These are phyloP conservation scores for Catagonus wagneri DNA, from an alignment of 2,113 vertebrate genomes.

Conservation along the genomic window DNA sequence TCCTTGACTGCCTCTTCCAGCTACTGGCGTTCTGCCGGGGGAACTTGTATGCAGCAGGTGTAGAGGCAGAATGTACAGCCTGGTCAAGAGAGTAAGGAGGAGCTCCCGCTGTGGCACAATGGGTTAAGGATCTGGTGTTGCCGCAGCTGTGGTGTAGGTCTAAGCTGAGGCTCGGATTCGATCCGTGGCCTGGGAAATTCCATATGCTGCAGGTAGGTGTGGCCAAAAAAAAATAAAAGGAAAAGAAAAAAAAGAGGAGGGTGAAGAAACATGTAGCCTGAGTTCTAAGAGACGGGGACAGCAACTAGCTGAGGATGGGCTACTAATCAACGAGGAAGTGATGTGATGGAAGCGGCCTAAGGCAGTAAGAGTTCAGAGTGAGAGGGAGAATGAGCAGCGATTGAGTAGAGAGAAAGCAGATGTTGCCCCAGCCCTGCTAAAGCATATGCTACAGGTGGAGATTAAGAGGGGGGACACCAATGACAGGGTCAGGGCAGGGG, in stretches of 20 bases:
- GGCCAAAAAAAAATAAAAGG: too few species aligned
- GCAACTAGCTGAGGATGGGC: background rate
- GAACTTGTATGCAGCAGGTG: background rate
- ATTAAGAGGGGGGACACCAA: background rate
- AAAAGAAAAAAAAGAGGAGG: background rate
- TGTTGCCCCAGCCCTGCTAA: background rate
- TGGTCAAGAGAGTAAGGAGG: background rate
- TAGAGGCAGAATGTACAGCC: background rate
- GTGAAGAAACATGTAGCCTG: background rate
- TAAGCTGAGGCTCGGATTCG: too few species aligned
- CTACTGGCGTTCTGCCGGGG: accelerated
- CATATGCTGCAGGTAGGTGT: too few species aligned
- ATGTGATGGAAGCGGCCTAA: background rate
- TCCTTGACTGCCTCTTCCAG: background rate
- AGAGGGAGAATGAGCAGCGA: background rate
- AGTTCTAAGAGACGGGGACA: background rate
- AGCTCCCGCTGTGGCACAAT: too few species aligned
- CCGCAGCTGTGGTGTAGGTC: too few species aligned
- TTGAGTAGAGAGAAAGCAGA: background rate
- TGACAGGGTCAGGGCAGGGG: too few species aligned
- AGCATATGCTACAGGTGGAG: too few species aligned
- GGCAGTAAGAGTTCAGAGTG: background rate
- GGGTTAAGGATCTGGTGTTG: too few species aligned
- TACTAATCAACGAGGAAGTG: background rate
- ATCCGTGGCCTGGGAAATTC: too few species aligned